Percentiles rank a stretch among this genome's conserved stretches.
Evolutionary conservation across 1,140 invertebrate genomes (phyloP).

Genomic region (Scaptomyza graminum): DNA sequence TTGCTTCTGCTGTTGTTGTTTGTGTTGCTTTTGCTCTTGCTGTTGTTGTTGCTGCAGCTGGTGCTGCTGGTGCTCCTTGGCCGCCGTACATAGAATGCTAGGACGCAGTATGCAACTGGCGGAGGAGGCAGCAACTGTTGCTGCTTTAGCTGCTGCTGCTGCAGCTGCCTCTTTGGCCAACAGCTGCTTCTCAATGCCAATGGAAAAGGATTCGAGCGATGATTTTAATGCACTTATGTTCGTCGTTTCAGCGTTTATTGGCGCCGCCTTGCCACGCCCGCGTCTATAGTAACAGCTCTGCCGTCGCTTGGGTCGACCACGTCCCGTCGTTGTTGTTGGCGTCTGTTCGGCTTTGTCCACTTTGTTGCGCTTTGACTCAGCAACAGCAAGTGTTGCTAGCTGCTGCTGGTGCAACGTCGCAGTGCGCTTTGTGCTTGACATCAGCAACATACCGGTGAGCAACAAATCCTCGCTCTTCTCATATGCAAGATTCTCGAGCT

Average conservation of each 20-base stretch:
- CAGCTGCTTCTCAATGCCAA: slow-evolving; percentile 77
- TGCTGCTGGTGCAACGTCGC: slow-evolving; percentile 35
- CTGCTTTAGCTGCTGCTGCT: slow-evolving; percentile 35
- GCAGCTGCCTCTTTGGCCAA: slow-evolving; percentile 56
- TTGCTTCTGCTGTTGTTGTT: slow-evolving; percentile 8
- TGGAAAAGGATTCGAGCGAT: slow-evolving; percentile 76
- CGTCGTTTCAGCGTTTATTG: slow-evolving; percentile 43
- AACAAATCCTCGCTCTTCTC: slow-evolving; percentile 75
- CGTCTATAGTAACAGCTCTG: slow-evolving; percentile 69
- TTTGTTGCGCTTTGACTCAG: slow-evolving; percentile 44
- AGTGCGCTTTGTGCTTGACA: slow-evolving; percentile 79
- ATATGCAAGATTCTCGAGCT: slow-evolving; percentile 80
- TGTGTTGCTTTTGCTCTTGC: slow-evolving; percentile 4
- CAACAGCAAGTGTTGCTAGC: slow-evolving; percentile 1
- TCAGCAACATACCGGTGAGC: slow-evolving; percentile 78
- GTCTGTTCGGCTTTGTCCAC: neutral
- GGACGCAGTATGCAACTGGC: slow-evolving; percentile 50
- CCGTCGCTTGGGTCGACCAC: slow-evolving; percentile 59
- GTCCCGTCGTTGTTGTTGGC: neutral
- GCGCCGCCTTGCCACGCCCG: slow-evolving; percentile 50
- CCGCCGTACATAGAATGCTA: slow-evolving; percentile 58
- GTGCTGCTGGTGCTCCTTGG: slow-evolving; percentile 38
- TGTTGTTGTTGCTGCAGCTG: slow-evolving; percentile 23
- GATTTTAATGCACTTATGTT: slow-evolving; percentile 76
- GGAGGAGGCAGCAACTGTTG: neutral